Conservation (phyloP, 2,888 invertebrate species). For the Papilio demoleus region DNA sequence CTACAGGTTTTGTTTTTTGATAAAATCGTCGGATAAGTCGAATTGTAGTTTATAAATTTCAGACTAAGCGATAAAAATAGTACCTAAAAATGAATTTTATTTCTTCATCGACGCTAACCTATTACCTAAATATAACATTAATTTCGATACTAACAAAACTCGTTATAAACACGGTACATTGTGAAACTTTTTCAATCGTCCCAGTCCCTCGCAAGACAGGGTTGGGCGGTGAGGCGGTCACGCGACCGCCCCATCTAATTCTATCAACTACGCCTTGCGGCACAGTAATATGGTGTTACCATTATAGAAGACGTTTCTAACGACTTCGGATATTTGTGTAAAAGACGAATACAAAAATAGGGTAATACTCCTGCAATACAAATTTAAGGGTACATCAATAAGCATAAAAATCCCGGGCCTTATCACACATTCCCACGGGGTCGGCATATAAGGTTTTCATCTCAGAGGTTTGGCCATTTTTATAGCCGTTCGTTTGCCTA, state of each 20-base stretch:
- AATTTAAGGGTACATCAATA: too few species aligned
- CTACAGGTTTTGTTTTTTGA: too few species aligned
- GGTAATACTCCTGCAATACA: not conserved
- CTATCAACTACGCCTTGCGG: conserved; percentile 22
- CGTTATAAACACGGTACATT: conserved; percentile 8
- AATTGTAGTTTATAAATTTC: too few species aligned
- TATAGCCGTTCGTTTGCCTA: too few species aligned
- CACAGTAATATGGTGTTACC: conserved; percentile 24
- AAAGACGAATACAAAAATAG: not conserved
- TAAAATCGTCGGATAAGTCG: too few species aligned
- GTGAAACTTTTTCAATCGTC: conserved; percentile 29
- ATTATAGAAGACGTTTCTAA: conserved; percentile 18
- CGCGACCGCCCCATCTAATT: conserved; percentile 34
- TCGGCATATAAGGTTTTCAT: too few species aligned
- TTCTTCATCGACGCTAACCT: not conserved
- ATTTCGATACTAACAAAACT: conserved; percentile 6
- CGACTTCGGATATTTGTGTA: conserved; percentile 3
- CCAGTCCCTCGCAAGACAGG: conserved; percentile 6
- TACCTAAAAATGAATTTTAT: too few species aligned
- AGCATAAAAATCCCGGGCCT: too few species aligned
- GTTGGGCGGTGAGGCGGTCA: conserved; percentile 22
- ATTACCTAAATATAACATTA: not conserved
- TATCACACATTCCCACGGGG: too few species aligned
- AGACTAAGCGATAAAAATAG: too few species aligned
- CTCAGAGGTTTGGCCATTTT: too few species aligned